phyloP scores from a whole-genome alignment of 2,888 invertebrate genomes.

The Melieria crassipennis region DNA sequence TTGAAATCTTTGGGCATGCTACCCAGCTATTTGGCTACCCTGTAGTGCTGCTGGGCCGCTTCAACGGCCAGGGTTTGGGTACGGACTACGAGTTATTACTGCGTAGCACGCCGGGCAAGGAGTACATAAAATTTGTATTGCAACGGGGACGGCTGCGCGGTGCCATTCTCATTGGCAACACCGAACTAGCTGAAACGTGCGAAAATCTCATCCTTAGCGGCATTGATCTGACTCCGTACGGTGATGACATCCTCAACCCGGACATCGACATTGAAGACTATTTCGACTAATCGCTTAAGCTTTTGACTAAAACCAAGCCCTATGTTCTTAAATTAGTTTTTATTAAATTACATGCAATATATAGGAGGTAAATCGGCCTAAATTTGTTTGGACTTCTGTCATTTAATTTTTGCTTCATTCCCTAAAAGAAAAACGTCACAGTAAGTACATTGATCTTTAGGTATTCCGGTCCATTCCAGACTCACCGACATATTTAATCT shows the following conservation, averaged over 20 bases:
- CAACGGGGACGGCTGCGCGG: conserved; percentile 88
- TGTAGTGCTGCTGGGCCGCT: conserved; percentile 90
- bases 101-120: conserved; percentile 81
- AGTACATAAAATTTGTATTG: conserved; percentile 89
- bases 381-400: conserved; percentile 49
- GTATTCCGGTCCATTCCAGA: conserved; percentile 17
- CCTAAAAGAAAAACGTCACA: conserved; percentile 47
- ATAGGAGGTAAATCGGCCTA: too few relatives aligned
- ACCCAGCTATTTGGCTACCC: conserved; percentile 95
- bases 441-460: not conserved
- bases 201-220: conserved; percentile 97
- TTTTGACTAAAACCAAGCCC: too few relatives aligned
- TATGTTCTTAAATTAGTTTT: too few relatives aligned
- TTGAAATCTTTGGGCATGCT: conserved; percentile 97
- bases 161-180: conserved; percentile 95
- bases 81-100: conserved; percentile 84
- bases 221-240: conserved; percentile 86
- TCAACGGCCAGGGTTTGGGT: conserved; percentile 89
- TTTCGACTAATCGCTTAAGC: conserved; percentile 79
- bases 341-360: too few relatives aligned
- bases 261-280: conserved; percentile 98
- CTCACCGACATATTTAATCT: conserved; percentile 94
- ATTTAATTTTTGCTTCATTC: conserved; percentile 63
- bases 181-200: conserved; percentile 96
- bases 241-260: conserved; percentile 93